Evolutionary conservation across 2,797 vertebrate genomes (phyloP), one percentile per base, ranked within the genome.

Genomic region (Onychomys arenicola): DNA sequence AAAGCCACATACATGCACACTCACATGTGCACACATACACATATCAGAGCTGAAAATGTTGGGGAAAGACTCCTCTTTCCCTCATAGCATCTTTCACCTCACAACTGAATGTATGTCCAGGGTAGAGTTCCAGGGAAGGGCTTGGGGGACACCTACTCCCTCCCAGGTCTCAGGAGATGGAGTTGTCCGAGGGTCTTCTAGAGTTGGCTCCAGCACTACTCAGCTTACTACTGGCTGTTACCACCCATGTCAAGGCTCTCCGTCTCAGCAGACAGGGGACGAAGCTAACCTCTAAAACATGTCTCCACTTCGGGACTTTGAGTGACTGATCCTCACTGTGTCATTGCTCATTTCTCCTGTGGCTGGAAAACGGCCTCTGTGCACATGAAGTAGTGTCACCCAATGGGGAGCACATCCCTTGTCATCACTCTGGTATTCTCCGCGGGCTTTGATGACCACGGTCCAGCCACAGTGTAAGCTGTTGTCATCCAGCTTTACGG

Each of bases 401-500:
- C 1, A 0, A 16, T 0, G 32, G 75, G 37, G 32, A 6, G 19
- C 0, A 1, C 2, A 6, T 1, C 25, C 77, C 16, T 52, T 32
- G n/a, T 21, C 88, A 61, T 16, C 0, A 0, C 32, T 21, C 14
- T 0, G 19, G n/a, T 3, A 0, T 43, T 29, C 43, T 5, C 43
- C 19, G 0, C 19, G 49, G 12, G 14, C 19, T 29, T 16, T 10
- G 8, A 3, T 3, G 16, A 21, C 25, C 27, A 1, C 63, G 2
- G 5, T 0, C 0, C 5, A 49, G 55, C 34, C 37, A 1, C 67
- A 32, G 6, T 3, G 5, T 27, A 8, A 13, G 12, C 25, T 0
- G 1, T 0, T 6, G 14, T 34, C 4, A 0, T 29, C 11, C 0
- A 0, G 23, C 34, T 13, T 21, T 19, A 0, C 0, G 1, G 37